Evolutionary conservation across 2,797 vertebrate genomes (phyloP), one percentile per base, ranked within the genome.

Genomic region (Silurus lanzhouensis): DNA sequence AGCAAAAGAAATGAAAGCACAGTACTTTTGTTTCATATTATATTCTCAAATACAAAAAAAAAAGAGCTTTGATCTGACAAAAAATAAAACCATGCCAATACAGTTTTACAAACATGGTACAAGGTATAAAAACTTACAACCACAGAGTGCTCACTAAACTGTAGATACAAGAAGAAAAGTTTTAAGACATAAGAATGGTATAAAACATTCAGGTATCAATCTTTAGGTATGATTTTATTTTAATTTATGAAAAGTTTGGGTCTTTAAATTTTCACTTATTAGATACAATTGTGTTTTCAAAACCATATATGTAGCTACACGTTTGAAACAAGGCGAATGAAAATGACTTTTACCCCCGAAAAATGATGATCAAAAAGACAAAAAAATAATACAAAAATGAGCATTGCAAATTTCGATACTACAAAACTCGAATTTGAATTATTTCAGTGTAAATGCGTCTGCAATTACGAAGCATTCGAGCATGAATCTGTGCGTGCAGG

Each of bases 111-210:
- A 92, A 94, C 93, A 91, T 92, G 66, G 87, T 95, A 94, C 93
- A 95, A 94, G 58, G 90, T 95, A 95, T 94, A 96, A 94, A 95
- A 94, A 93, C 82, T 84, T 88, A 89, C 88, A 90, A 91, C 87
- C 87, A 90, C 89, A 89, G 88, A 87, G 44, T 86, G 87, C 86
- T 90, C 87, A 89, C 87, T 81, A 90, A 90, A 88, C 64, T 80
- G 60, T 25, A 80, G 82, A 77, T 85, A 72, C 58, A 74, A 84
- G 74, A 55, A 86, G 67, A 86, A 70, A 46, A 84, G 52, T 84
- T 84, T 80, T 81, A n/a, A 84, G 67, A 81, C 79, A 70, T 77
- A 90, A 87, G 85, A 86, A 89, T 85, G 86, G 81, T 88, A 88
- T 87, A 89, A 88, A 89, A 88, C 76, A 66, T 38, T 80, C 70